Conservation (phyloP, 2,888 invertebrate species). For the Acrobasis consociella region DNA sequence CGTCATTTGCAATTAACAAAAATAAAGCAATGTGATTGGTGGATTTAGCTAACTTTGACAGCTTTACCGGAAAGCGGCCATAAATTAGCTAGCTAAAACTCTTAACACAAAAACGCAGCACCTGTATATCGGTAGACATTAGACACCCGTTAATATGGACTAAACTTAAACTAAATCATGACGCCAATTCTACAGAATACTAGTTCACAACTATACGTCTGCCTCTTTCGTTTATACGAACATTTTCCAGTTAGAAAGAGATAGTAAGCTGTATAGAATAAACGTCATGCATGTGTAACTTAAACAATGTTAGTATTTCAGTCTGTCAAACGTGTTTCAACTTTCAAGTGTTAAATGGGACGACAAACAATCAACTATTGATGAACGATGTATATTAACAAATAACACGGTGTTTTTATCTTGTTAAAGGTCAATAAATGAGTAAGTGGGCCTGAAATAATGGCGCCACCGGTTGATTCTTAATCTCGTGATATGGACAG, state of each 20-base stretch:
- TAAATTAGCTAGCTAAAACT: slow-evolving; percentile 7
- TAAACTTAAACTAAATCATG: slow-evolving; percentile 12
- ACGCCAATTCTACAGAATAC: slow-evolving; percentile 6
- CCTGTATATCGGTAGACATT: slow-evolving; percentile 23
- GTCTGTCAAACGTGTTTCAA: slow-evolving; percentile 50
- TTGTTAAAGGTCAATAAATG: background rate
- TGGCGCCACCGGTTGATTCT: too few species aligned
- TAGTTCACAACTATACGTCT: background rate
- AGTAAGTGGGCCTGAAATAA: too few species aligned
- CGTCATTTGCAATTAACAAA: too few species aligned
- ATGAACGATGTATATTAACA: slow-evolving; percentile 1
- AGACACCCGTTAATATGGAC: slow-evolving; percentile 37
- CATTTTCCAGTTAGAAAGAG: slow-evolving; percentile 3
- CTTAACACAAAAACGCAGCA: slow-evolving; percentile 13
- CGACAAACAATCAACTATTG: slow-evolving; percentile 1
- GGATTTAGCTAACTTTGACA: too few species aligned
- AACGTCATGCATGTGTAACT: slow-evolving; percentile 13
- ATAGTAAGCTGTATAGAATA: background rate
- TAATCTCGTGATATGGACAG: too few species aligned
- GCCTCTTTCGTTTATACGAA: background rate
- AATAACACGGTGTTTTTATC: background rate
- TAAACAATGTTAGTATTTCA: slow-evolving; percentile 53
- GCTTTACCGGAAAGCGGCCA: too few species aligned
- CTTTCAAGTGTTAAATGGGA: background rate
- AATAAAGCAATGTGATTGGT: too few species aligned